A percentile compares a stretch with the other conserved stretches of the same genome.
Conservation (phyloP, 1,140 invertebrate species). For the Dinothrombium tinctorium region DNA sequence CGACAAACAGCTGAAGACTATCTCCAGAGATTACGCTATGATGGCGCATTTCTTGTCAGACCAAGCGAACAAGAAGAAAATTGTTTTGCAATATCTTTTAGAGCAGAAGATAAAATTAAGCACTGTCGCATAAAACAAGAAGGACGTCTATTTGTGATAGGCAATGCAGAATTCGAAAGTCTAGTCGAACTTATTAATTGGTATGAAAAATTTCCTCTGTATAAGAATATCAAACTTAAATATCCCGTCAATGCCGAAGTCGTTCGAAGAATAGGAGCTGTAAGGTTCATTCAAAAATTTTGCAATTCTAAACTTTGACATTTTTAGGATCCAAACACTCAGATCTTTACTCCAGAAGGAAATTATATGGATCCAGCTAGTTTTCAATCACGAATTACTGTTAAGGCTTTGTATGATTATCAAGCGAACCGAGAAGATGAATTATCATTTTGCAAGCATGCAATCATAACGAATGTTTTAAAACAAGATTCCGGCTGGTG, state of each 20-base stretch:
- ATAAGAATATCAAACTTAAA: conserved; percentile 60
- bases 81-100: conserved; percentile 77
- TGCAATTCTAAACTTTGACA: neutral
- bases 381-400: conserved; percentile 21
- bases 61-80: conserved; percentile 57
- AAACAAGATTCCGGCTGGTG: conserved; percentile 69
- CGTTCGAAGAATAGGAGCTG: neutral
- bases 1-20: conserved; percentile 62
- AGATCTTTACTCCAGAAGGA: neutral
- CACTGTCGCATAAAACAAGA: conserved; percentile 81
- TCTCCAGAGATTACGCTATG: conserved; percentile 46
- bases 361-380: conserved; percentile 55
- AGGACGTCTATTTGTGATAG: conserved; percentile 66
- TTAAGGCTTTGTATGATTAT: conserved; percentile 56
- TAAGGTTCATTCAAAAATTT: neutral
- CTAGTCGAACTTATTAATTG: conserved; percentile 73
- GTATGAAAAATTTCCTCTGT: conserved; percentile 70
- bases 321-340: neutral
- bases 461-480: conserved; percentile 82
- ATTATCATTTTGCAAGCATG: conserved; percentile 73
- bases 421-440: conserved; percentile 64
- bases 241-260: conserved; percentile 61
- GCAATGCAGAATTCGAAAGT: conserved; percentile 71
- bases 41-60: conserved; percentile 77
- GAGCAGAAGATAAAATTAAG: conserved; percentile 55